Base-by-base conservation (phyloP, 2,888 invertebrate genomes). In the Drosophila antonietae region DNA sequence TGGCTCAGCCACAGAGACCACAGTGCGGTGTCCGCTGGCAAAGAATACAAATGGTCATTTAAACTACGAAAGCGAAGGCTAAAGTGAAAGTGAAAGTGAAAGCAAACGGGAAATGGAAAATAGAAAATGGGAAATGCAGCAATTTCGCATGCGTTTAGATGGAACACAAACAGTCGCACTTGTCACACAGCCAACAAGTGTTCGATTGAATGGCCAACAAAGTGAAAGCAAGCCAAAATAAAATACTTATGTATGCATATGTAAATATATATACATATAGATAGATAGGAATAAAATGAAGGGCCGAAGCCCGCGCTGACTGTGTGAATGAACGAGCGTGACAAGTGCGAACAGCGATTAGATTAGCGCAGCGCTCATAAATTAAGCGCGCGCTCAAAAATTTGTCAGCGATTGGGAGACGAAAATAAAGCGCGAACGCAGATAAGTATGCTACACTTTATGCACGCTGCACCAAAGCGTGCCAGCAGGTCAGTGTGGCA, bases 301-400 rank as follows among this genome's bases (percentile, higher is more conserved):
- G 28, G 28, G 28, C 28, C 28, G 28, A 28, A 6, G 28, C 28
- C 28, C 28, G 4, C 28, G 15, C 23, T 14, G 49, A 57, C 23
- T 33, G 43, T 57, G 58, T 49, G 63, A 69, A 64, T 58, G 58
- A 31, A 47, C 53, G 52, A 71, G 77, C 58, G 75, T 76, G 63
- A 71, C 72, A 76, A 64, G 57, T 64, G 77, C 57, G 55, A 61
- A 67, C 57, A 61, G 66, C 44, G 79, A 77, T 75, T 69, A 77
- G 76, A 77, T 77, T 66, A 75, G 37, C 60, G 41, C 28, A 15
- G 52, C 4, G 59, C 35, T 55, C 65, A 65, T 68, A 73, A 78
- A 76, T 76, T 35, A 47, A 28, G 41, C 15, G 41, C 14, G 14
- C 47, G 51, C 67, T 49, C 15, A 14, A 12, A 51, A 63, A 58